Percentiles rank a stretch among this genome's conserved stretches.
Conservation (phyloP, 2,888 invertebrate genomes). For the Halocaridina rubra region DNA sequence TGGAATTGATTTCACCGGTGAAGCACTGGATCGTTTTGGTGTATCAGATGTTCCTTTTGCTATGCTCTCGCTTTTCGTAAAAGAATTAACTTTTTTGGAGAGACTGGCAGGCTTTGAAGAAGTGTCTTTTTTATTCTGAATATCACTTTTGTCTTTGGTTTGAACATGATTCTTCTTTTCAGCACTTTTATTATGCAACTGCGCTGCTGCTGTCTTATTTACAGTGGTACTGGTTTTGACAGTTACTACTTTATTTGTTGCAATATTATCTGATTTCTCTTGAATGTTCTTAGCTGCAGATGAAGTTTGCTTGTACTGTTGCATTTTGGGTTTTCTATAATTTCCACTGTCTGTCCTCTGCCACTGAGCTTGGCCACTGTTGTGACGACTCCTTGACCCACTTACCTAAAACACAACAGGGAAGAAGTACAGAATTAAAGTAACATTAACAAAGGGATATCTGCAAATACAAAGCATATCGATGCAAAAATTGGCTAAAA, state of each 20-base stretch:
- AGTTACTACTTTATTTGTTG: not conserved
- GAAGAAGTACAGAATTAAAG: not conserved
- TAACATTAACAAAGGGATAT: not conserved
- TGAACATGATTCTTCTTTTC: constrained; percentile 14
- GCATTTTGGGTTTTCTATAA: constrained; percentile 36
- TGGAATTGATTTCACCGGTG: not conserved
- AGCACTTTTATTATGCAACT: not conserved
- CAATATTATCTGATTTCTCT: not conserved
- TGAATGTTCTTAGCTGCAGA: not conserved
- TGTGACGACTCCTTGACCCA: constrained; percentile 43
- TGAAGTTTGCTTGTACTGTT: constrained; percentile 24
- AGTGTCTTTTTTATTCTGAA: constrained; percentile 1
- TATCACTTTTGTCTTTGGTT: not conserved
- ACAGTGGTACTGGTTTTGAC: constrained; percentile 9
- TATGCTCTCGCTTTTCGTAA: constrained; percentile 2
- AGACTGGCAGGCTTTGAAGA: not conserved
- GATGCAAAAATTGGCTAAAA: not conserved
- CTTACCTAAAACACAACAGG: constrained; percentile 17
- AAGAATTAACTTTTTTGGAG: not conserved
- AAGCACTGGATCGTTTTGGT: not conserved
- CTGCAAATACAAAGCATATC: not conserved
- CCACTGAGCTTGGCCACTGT: constrained; percentile 49
- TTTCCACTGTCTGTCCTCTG: constrained; percentile 32
- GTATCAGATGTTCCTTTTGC: not conserved
- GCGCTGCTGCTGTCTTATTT: not conserved